Evolutionary conservation across 2,888 invertebrate species (phyloP), one percentile per base, ranked within the genome.

Genomic region (Drosophila paranaensis): DNA sequence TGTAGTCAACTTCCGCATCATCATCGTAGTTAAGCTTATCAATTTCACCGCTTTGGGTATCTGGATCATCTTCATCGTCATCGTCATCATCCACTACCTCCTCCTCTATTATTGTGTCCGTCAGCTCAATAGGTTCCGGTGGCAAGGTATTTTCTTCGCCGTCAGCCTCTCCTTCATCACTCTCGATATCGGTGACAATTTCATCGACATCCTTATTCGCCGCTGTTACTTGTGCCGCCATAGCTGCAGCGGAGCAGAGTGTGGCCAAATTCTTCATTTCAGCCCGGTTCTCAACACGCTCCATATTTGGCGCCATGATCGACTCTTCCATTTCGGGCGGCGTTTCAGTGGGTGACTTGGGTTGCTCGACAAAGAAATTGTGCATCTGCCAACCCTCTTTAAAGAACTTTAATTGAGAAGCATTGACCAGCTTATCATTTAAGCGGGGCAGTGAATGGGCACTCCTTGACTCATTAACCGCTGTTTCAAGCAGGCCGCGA

Each of bases 321-420:
- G 77, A 79, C 54, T 90, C 85, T 40, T 86, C 86, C 86, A 86
- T 90, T 43, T 91, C 91, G 9, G 91, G 91, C 2, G 91, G 90
- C 43, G 93, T 91, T 74, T 92, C 93, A 42, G 93, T 92, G 30
- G 93, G 93, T 16, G 93, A 93, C 79, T 93, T 93, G n/a, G 93
- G 93, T 72, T 93, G 92, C 75, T 93, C 93, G 60, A 91, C 91
- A 67, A 92, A 92, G 68, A 92, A 90, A 58, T 92, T 92, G 35
- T 91, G 92, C 71, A 92, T 90, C 56, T 92, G 91, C 84, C 92
- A 92, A 35, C 92, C 91, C 68, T 93, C 91, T 74, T 92, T 91
- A 14, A 93, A 82, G 75, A 92, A 90, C 73, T 92, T 92, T 57
- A 90, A 74, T 64, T 90, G 89, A 33, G 90, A 81, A 54, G 67